Percentiles rank a stretch among this genome's conserved stretches.
phyloP scores from a whole-genome alignment of 1,140 invertebrate species.

The Drosophila subpulchrella region DNA sequence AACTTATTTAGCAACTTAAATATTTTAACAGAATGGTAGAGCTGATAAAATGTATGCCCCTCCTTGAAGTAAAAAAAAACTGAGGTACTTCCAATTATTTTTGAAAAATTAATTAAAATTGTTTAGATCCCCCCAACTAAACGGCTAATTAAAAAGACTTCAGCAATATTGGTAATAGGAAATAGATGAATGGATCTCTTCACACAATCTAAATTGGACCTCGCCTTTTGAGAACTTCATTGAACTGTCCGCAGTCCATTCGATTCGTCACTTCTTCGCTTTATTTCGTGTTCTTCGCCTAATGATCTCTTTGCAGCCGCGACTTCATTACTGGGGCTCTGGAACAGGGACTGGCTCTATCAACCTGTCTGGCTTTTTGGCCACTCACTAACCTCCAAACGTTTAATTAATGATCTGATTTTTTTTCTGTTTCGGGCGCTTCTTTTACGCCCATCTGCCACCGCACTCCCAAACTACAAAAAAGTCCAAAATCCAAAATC shows the following conservation, averaged over 20 bases:
- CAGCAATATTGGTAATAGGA: slow-evolving; percentile 4
- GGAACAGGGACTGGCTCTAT: slow-evolving; percentile 40
- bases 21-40: too few species aligned
- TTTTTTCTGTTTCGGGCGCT: slow-evolving; percentile 54
- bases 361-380: slow-evolving; percentile 59
- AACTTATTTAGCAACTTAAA: too few species aligned
- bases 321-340: slow-evolving; percentile 40
- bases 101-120: neutral
- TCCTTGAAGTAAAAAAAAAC: neutral
- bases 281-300: slow-evolving; percentile 34
- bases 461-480: slow-evolving; percentile 33
- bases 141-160: neutral
- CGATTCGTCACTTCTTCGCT: slow-evolving; percentile 52
- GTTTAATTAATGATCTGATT: slow-evolving; percentile 71
- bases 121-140: neutral
- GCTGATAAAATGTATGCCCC: too few species aligned
- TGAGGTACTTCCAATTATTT: neutral
- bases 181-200: slow-evolving; percentile 29
- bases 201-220: slow-evolving; percentile 40
- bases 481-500: slow-evolving; percentile 1
- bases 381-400: slow-evolving; percentile 75
- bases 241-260: slow-evolving; percentile 46
- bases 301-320: slow-evolving; percentile 56
- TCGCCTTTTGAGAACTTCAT: slow-evolving; percentile 45
- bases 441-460: slow-evolving; percentile 75